Percentiles rank a stretch among this genome's conserved stretches.
phyloP scores from a whole-genome alignment of 2,797 vertebrate species.

The Serranus cabrilla region DNA sequence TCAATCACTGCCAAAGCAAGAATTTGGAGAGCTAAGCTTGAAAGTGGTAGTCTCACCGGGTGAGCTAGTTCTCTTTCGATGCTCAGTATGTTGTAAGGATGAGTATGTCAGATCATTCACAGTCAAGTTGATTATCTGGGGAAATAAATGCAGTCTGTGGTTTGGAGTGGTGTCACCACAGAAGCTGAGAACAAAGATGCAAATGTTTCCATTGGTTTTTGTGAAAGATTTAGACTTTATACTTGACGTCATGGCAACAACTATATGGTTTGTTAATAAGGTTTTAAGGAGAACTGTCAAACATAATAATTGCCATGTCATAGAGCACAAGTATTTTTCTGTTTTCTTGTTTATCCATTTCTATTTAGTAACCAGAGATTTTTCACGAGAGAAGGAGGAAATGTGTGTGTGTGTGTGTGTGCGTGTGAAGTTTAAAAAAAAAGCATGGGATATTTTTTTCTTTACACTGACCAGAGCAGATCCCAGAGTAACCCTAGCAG shows the following conservation, averaged over 20 bases:
- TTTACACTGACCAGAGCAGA: slow-evolving; percentile 66
- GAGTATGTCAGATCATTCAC: background rate
- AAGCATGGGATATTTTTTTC: slow-evolving; percentile 41
- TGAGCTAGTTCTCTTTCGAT: slow-evolving; percentile 7
- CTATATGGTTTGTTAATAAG: background rate
- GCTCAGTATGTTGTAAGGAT: background rate
- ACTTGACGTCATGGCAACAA: background rate
- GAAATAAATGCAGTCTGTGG: background rate
- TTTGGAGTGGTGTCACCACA: background rate
- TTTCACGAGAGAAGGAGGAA: slow-evolving; percentile 21
- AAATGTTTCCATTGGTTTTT: background rate
- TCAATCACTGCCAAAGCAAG: slow-evolving; percentile 28
- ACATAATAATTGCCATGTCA: background rate
- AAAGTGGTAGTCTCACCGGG: slow-evolving; percentile 10
- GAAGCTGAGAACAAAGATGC: background rate
- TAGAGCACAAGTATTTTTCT: background rate
- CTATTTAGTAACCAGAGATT: slow-evolving; percentile 30
- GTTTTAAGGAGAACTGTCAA: background rate
- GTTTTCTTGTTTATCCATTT: slow-evolving; percentile 18
- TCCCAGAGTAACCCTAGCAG: slow-evolving; percentile 66
- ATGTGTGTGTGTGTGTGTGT: background rate
- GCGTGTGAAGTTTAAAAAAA: slow-evolving; percentile 2
- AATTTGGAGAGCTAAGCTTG: background rate
- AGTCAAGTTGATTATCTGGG: background rate
- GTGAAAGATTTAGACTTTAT: background rate